A percentile compares a stretch with the other conserved stretches of the same genome.
Evolutionary conservation across 1,140 invertebrate species (phyloP).

Genomic region (Saxidomus purpurata): DNA sequence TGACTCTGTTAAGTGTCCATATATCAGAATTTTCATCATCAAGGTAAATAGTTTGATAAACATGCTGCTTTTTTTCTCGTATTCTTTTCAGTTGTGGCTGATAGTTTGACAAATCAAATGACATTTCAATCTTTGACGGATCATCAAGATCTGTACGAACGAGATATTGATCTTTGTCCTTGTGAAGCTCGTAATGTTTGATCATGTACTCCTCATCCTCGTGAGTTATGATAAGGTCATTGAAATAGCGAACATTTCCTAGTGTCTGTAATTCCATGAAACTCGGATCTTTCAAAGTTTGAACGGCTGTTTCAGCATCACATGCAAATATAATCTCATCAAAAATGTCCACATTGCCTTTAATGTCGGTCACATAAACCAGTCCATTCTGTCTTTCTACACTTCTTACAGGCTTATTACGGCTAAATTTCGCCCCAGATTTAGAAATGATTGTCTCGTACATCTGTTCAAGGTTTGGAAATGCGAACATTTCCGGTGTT

Average conservation of each 20-base stretch:
- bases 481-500: slow-evolving; percentile 82
- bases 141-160: slow-evolving; percentile 76
- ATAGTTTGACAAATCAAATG: slow-evolving; percentile 82
- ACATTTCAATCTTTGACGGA: slow-evolving; percentile 80
- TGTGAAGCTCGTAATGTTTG: slow-evolving; percentile 79
- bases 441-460: slow-evolving; percentile 78
- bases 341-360: slow-evolving; percentile 71
- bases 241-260: slow-evolving; percentile 80
- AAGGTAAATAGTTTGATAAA: slow-evolving; percentile 81
- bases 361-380: slow-evolving; percentile 73
- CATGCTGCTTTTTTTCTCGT: slow-evolving; percentile 70
- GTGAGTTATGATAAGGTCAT: slow-evolving; percentile 81
- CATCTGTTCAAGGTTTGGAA: slow-evolving; percentile 79
- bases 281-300: slow-evolving; percentile 73
- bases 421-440: slow-evolving; percentile 66
- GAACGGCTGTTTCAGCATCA: slow-evolving; percentile 81
- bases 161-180: slow-evolving; percentile 80
- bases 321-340: slow-evolving; percentile 82
- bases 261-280: slow-evolving; percentile 77
- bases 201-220: slow-evolving; percentile 82
- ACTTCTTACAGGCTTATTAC: slow-evolving; percentile 66
- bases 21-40: slow-evolving; percentile 69
- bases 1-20: slow-evolving; percentile 77
- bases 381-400: slow-evolving; percentile 64
- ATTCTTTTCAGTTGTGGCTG: slow-evolving; percentile 80